Conservation (phyloP, 2,113 vertebrate species). For the Stomatorhinus ivindoensis region DNA sequence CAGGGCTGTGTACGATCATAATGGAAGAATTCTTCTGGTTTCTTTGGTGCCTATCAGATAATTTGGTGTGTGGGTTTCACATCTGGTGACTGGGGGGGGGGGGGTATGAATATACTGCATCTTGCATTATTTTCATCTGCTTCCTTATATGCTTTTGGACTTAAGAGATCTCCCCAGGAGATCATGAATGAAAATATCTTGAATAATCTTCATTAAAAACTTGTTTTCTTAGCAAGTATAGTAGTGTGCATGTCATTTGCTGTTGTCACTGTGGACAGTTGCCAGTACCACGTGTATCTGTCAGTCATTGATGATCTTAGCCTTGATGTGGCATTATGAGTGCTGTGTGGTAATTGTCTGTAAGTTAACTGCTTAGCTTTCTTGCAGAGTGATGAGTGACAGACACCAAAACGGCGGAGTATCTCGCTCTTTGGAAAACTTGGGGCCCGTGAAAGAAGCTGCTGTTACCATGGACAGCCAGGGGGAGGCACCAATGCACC, state of each 20-base stretch:
- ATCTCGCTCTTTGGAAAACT: conserved; percentile 12
- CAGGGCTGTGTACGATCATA: background rate
- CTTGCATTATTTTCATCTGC: background rate
- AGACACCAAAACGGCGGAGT: conserved; percentile 14
- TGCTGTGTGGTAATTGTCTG: background rate
- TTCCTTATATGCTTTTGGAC: background rate
- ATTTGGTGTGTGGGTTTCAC: background rate
- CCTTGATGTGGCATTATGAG: background rate
- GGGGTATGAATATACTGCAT: background rate
- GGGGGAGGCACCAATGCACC: conserved; percentile 11
- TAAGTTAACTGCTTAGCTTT: conserved; percentile 7
- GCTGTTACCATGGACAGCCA: conserved; percentile 9
- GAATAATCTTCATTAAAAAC: background rate
- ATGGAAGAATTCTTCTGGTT: background rate
- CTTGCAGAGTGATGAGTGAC: conserved; percentile 13
- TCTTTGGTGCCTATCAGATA: background rate
- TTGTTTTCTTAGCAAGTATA: background rate
- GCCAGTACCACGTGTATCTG: background rate
- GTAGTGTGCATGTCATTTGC: background rate
- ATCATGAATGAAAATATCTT: background rate
- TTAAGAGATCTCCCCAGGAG: background rate
- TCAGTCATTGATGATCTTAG: background rate
- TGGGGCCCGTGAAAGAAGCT: conserved; percentile 1
- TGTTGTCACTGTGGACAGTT: background rate
- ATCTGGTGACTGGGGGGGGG: background rate